Base-by-base conservation (phyloP, 92 coral and sea anemone species). In the Porites cylindrica region DNA sequence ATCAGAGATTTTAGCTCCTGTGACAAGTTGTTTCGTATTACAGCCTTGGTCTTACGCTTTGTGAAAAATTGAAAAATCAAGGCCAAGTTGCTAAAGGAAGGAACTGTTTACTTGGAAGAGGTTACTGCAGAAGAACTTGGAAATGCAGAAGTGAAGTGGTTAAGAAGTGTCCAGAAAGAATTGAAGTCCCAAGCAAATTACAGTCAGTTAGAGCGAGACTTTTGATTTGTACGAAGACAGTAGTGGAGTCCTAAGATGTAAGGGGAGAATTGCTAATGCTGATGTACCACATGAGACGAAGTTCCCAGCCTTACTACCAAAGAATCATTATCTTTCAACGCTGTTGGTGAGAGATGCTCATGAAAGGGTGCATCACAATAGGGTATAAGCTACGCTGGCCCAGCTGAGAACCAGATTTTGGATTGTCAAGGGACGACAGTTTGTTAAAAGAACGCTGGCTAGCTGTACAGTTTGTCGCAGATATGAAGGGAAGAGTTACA, bases 231-330 rank as follows among this genome's bases (percentile, higher is more conserved):
- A 43, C 26, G 32, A 24, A 58, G 90, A 91, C 72, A 76, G 47
- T 20, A 82, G 70, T 19, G 86, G 89, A 7, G 77, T 91, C 56
- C 23, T 91, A 8, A 87, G 82, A 70, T 71, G 91, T 76, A 80
- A 74, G 18, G 94, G 91, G 51, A 69, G 86, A 78, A 66, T 90
- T 23, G 59, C 75, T 17, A 81, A 91, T 52, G 91, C 94, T 14
- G 66, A 53, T 23, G 21, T 91, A 70, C 71, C 89, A 19, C 52
- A 53, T 23, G 59, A 62, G 47, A 50, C 82, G 68, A 85, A 87
- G 78, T 71, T 66, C 56, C 83, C 88, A 77, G 71, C 85, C 38
- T 21, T 91, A 21, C 74, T 91, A 70, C 85, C 84, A 26, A 12
- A 71, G 43, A 82, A 88, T 66, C 89, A 84, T 59, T 65, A 83